These are phyloP conservation scores for Papilio polytes DNA, from an alignment of 1,140 invertebrate genomes.

Conservation along the genomic window DNA sequence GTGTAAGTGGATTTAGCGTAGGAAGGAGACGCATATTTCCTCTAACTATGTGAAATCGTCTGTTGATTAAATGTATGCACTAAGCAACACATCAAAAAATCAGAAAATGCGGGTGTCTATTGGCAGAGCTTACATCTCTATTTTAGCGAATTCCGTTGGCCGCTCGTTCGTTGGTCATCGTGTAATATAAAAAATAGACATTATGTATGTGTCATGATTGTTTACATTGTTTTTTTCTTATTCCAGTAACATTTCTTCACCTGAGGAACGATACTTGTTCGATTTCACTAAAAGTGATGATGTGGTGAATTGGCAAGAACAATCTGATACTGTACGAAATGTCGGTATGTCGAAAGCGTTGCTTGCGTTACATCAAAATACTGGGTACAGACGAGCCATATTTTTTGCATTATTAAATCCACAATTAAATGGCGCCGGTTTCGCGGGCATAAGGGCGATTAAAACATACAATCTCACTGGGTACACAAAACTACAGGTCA, in stretches of 20 bases:
- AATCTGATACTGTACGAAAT: conserved; percentile 86
- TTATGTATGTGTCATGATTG: background rate
- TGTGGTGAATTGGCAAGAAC: conserved; percentile 84
- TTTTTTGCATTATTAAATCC: conserved; percentile 89
- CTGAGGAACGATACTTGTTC: conserved; percentile 64
- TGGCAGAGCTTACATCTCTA: too few species aligned
- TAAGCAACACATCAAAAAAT: too few species aligned
- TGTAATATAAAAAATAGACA: too few species aligned
- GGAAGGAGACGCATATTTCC: too few species aligned
- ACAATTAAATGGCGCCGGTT: conserved; percentile 88
- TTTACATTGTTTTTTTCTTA: conserved; percentile 33
- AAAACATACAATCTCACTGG: conserved; percentile 80
- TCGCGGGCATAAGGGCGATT: conserved; percentile 85
- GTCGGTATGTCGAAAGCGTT: conserved; percentile 88
- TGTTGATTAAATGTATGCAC: too few species aligned
- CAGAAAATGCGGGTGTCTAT: too few species aligned
- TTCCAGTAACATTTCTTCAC: conserved; percentile 51
- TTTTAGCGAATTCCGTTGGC: too few species aligned
- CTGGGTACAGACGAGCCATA: conserved; percentile 86
- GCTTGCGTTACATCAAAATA: conserved; percentile 85
- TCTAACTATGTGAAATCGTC: too few species aligned
- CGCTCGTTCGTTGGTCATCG: too few species aligned
- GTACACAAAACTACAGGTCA: conserved; percentile 83
- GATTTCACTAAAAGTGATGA: conserved; percentile 73
- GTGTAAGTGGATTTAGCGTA: too few species aligned